Conservation (phyloP, 2,797 vertebrate species). For the Microchirus variegatus region DNA sequence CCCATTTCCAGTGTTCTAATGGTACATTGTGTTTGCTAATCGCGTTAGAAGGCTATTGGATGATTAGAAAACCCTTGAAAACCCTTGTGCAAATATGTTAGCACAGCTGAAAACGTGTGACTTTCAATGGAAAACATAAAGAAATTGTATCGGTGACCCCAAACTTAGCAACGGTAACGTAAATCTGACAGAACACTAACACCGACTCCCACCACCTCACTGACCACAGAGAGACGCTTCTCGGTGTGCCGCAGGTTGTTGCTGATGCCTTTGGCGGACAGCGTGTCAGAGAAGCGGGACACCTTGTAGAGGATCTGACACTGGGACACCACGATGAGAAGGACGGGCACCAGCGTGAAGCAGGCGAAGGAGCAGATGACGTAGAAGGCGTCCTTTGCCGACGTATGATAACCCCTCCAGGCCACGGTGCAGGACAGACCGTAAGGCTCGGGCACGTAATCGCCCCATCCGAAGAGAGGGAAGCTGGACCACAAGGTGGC, state of each 20-base stretch:
- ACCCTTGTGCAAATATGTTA: no score
- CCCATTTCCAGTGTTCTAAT: no score
- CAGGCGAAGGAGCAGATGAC: conserved; percentile 73
- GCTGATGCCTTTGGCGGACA: conserved; percentile 56
- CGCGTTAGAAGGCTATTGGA: no score
- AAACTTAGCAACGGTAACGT: no score
- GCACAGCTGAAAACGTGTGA: no score
- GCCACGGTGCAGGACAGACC: conserved; percentile 79
- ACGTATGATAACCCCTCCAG: conserved; percentile 74
- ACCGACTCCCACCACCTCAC: background rate
- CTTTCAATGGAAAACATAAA: no score
- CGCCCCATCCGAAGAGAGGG: conserved; percentile 77
- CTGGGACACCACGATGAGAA: conserved; percentile 73
- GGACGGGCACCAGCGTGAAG: conserved; percentile 70
- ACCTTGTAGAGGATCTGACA: conserved; percentile 68
- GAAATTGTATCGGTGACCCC: no score
- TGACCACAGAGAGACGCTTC: conserved; percentile 68
- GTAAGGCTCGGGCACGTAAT: conserved; percentile 78
- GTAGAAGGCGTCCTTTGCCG: conserved; percentile 70
- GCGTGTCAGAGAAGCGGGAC: conserved; percentile 55
- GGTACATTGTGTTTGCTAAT: no score
- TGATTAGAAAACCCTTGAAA: no score
- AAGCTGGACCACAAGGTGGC: conserved; percentile 71
- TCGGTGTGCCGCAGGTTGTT: conserved; percentile 65
- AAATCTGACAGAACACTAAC: no score